Evolutionary conservation across 2,888 invertebrate species (phyloP).

Genomic region (Melitaea athalia): DNA sequence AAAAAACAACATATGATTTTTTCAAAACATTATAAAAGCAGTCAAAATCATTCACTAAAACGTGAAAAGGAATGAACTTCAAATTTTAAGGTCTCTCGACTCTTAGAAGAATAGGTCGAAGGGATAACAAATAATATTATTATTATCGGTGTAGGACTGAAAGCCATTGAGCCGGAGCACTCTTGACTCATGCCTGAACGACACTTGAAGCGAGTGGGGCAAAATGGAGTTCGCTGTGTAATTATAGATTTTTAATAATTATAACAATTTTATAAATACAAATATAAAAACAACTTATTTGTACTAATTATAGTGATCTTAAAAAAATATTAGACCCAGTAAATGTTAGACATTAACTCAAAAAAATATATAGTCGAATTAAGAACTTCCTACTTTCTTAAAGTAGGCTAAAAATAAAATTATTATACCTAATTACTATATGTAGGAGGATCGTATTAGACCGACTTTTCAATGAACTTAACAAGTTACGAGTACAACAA

Average conservation of each 20-base stretch:
- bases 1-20: not conserved
- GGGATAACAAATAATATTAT: constrained; percentile 29
- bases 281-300: not conserved
- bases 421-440: too few species aligned
- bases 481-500: too few species aligned
- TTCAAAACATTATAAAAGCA: not conserved
- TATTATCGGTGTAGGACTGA: constrained; percentile 35
- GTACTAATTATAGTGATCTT: too few species aligned
- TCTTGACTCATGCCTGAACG: constrained; percentile 41
- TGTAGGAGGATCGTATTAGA: too few species aligned
- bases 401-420: too few species aligned
- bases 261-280: not conserved
- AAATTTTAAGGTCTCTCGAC: not conserved
- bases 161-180: constrained; percentile 39
- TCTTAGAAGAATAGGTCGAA: not conserved
- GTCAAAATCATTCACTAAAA: not conserved
- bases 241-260: constrained; percentile 35
- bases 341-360: too few species aligned
- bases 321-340: too few species aligned
- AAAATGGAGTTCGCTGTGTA: constrained; percentile 40
- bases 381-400: too few species aligned
- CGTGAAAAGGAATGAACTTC: not conserved
- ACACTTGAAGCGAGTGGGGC: constrained; percentile 40
- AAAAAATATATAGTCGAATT: too few species aligned
- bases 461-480: too few species aligned